Evolutionary conservation across 1,140 invertebrate genomes (phyloP), one percentile per base, ranked within the genome.

Genomic region (Pseudomyrmex cubaensis): DNA sequence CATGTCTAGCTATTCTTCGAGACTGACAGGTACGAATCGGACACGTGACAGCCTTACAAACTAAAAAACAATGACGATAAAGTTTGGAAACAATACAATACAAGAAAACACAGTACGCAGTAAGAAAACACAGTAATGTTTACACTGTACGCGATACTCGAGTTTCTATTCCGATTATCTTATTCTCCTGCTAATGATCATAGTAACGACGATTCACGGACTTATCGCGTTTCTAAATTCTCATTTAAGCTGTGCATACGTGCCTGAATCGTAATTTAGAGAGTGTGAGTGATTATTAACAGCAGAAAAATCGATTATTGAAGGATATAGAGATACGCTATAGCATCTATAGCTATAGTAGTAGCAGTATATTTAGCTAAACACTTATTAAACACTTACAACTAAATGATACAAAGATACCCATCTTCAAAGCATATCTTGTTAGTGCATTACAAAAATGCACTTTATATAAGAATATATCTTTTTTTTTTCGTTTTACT

Each of bases 381-480:
- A 87, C 54, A 44, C 17, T 61, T 52, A 84, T 50, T 17, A 85
- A 44, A 54, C 88, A 89, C 87, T 85, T 89, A 89, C 69, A 88
- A 88, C 72, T 85, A 78, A 87, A 46, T 61, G n/a, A 46, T 83
- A 85, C 54, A 64, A 17, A 61, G 35, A 35, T 74, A 73, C 77
- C 35, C 54, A 76, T 76, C 74, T 87, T 86, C 72, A 77, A 87
- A 70, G 50, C 70, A 77, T 88, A 78, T 88, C 69, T 56, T 76
- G 20, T 76, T 75, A 35, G 85, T 88, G 84, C 87, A 88, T 88
- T 87, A 88, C 59, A 83, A 77, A 88, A 89, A 89, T 85, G 83
- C 84, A 85, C 77, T 85, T 70, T 88, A 78, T 89, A 88, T 80
- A 89, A 88, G 86, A 89, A 88, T 88, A 89, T 77, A 82, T 83